phyloP scores from a whole-genome alignment of 2,888 invertebrate species.

The Rotaria socialis region DNA sequence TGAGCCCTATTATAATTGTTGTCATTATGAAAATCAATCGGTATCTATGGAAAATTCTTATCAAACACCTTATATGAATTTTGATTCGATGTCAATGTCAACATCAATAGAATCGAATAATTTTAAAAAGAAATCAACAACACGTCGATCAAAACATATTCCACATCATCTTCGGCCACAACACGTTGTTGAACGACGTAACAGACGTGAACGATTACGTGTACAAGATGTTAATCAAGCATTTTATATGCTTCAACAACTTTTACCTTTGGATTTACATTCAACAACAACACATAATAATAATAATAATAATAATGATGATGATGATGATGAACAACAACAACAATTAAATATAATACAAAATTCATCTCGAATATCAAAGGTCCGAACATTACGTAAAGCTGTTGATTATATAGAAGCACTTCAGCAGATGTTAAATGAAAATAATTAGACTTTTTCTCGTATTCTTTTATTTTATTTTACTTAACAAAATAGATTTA shows the following conservation, averaged over 20 bases:
- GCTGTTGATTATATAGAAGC: constrained; percentile 23
- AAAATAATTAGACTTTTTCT: neutral
- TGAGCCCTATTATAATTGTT: neutral
- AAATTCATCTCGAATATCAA: neutral
- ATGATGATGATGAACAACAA: neutral
- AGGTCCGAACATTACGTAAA: neutral
- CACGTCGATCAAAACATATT: constrained; percentile 31
- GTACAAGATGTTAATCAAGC: constrained; percentile 33
- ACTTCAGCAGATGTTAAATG: constrained; percentile 5
- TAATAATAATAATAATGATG: no score
- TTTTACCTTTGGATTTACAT: neutral
- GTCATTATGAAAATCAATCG: neutral
- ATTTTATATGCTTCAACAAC: constrained; percentile 15
- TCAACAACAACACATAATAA: no score
- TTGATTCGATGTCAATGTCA: neutral
- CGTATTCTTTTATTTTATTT: neutral
- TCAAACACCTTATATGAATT: neutral
- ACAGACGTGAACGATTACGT: neutral
- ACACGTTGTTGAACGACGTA: constrained; percentile 21
- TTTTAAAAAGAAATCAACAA: neutral
- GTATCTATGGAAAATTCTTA: neutral
- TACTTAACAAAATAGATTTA: neutral
- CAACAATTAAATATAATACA: neutral
- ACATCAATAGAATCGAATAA: neutral
- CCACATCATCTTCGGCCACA: constrained; percentile 33